Evolutionary conservation across 2,113 vertebrate species (phyloP).

Genomic region (Silurus asotus): DNA sequence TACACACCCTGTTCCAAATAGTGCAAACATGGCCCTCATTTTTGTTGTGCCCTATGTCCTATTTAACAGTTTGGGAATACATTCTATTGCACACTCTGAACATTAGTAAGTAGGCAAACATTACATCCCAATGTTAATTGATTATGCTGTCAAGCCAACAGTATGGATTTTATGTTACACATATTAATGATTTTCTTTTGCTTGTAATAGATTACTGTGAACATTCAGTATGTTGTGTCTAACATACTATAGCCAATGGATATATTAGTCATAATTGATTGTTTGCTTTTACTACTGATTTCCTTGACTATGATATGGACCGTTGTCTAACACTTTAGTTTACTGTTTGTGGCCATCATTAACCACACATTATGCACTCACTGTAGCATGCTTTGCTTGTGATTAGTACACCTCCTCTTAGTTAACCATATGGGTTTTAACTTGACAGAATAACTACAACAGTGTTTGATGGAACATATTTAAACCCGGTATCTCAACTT

Average conservation of each 20-base stretch:
- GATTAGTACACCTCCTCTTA: background rate
- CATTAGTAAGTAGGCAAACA: background rate
- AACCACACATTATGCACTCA: background rate
- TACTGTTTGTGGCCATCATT: background rate
- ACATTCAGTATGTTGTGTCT: background rate
- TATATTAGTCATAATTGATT: background rate
- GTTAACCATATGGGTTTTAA: conserved; percentile 11
- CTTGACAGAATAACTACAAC: background rate
- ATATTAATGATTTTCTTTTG: no score
- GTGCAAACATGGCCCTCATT: background rate
- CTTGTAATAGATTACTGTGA: background rate
- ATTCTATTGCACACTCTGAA: background rate
- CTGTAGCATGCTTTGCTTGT: background rate
- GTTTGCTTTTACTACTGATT: background rate
- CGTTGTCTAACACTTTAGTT: background rate
- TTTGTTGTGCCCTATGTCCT: background rate
- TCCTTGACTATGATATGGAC: background rate
- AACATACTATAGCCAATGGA: background rate
- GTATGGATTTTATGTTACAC: no score
- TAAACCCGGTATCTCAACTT: background rate
- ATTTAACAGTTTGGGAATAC: background rate
- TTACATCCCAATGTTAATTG: background rate
- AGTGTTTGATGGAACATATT: background rate
- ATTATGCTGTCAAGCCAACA: background rate
- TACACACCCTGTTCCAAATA: background rate